A percentile compares a stretch with the other conserved stretches of the same genome.
Evolutionary conservation across 2,797 vertebrate species (phyloP).

Genomic region (Sebastes cheni): DNA sequence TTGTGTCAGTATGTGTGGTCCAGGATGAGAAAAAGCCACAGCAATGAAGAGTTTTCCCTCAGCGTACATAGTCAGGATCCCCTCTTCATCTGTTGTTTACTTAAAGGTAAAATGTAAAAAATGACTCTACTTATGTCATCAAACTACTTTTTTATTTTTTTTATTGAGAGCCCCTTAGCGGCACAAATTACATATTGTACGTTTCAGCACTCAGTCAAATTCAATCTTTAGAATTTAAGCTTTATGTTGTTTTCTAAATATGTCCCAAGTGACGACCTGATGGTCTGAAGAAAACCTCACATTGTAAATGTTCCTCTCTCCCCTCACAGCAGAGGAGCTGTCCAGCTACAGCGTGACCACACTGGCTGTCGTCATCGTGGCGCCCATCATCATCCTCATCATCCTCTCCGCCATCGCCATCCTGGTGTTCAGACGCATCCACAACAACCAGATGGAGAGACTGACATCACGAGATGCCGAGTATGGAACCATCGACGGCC

Average conservation of each 20-base stretch:
- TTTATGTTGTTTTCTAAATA: background rate
- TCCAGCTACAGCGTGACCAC: conserved; percentile 88
- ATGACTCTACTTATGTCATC: too few relatives aligned
- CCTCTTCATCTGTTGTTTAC: conserved; percentile 15
- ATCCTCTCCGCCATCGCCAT: conserved; percentile 88
- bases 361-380: conserved; percentile 87
- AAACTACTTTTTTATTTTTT: too few relatives aligned
- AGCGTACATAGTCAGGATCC: conserved; percentile 16
- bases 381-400: conserved; percentile 88
- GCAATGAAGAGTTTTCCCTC: conserved; percentile 1
- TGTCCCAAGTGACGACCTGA: background rate
- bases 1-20: conserved; percentile 49
- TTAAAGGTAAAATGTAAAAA: background rate
- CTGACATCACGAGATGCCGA: conserved; percentile 93
- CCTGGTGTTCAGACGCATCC: conserved; percentile 89
- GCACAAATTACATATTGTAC: too few relatives aligned
- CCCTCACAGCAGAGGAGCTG: conserved; percentile 78
- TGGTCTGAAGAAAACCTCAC: background rate
- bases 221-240: background rate
- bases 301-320: background rate
- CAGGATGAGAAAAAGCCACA: conserved; percentile 5
- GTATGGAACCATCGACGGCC: conserved; percentile 95
- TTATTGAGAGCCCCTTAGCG: too few relatives aligned
- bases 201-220: background rate
- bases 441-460: conserved; percentile 92